Conservation (phyloP, 2,797 vertebrate species). For the Forpus xanthops region DNA sequence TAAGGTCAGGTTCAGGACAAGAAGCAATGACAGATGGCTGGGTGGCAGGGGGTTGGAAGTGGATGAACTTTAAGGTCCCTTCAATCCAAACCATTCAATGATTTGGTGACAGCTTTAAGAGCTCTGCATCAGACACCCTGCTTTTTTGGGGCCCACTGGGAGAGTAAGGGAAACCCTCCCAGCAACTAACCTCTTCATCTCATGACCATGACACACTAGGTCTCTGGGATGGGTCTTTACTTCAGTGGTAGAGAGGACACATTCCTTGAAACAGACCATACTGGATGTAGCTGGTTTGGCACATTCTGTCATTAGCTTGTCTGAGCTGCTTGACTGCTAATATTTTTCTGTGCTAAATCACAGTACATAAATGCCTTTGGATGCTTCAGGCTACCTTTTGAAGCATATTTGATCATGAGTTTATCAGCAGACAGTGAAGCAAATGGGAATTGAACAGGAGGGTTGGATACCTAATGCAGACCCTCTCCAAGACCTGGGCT, state of each 20-base stretch:
- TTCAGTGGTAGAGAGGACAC: rapidly evolving
- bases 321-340: neutral
- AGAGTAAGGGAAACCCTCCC: neutral
- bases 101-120: neutral
- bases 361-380: neutral
- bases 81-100: neutral
- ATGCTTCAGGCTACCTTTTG: neutral
- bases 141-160: neutral
- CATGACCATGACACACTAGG: neutral
- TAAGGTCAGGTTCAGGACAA: neutral
- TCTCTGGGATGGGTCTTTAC: neutral
- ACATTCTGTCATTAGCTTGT: neutral
- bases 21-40: neutral
- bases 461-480: neutral
- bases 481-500: neutral
- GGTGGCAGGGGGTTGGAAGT: neutral
- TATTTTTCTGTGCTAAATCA: neutral
- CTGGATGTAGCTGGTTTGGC: rapidly evolving
- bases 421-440: neutral
- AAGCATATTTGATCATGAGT: neutral
- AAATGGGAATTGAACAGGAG: neutral
- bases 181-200: neutral
- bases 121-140: rapidly evolving
- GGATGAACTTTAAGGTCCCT: neutral
- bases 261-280: neutral